Conservation (phyloP, 2,113 vertebrate species). For the Neodontobutis hainanensis region DNA sequence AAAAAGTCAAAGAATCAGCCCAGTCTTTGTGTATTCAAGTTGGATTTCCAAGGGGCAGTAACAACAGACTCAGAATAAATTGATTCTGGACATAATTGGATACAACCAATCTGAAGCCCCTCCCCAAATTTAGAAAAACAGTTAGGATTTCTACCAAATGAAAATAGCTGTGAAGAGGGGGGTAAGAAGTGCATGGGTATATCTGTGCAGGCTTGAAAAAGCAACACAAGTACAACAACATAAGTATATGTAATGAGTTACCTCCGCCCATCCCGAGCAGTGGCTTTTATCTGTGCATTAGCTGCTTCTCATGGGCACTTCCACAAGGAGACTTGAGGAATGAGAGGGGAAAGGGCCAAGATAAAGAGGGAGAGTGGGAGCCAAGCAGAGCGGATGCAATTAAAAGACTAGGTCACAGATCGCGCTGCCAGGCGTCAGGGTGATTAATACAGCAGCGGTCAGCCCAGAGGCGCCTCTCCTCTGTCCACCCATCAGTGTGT, state of each 20-base stretch:
- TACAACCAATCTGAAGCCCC: no score
- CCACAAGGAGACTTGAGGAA: constrained; percentile 61
- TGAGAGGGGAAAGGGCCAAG: constrained; percentile 59
- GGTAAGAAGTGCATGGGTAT: background rate
- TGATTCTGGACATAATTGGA: no score
- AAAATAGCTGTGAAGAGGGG: background rate
- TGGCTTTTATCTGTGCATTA: constrained; percentile 67
- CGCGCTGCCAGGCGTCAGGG: constrained; percentile 63
- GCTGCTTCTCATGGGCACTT: constrained; percentile 52
- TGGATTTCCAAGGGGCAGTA: no score
- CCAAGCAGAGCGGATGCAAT: constrained; percentile 72
- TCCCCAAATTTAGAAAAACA: no score
- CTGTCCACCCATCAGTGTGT: constrained; percentile 31
- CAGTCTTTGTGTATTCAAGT: no score
- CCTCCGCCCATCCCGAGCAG: constrained; percentile 32
- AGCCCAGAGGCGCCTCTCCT: constrained; percentile 65
- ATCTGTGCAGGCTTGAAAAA: background rate
- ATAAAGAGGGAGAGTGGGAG: constrained; percentile 71
- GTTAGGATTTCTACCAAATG: background rate
- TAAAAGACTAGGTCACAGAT: constrained; percentile 79
- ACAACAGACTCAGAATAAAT: no score
- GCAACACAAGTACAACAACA: background rate
- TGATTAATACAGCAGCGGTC: constrained; percentile 73
- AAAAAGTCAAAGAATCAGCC: no score
- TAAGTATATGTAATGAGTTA: background rate